These are phyloP conservation scores for Streblospio benedicti DNA, from an alignment of 1,140 invertebrate species.

Conservation along the genomic window DNA sequence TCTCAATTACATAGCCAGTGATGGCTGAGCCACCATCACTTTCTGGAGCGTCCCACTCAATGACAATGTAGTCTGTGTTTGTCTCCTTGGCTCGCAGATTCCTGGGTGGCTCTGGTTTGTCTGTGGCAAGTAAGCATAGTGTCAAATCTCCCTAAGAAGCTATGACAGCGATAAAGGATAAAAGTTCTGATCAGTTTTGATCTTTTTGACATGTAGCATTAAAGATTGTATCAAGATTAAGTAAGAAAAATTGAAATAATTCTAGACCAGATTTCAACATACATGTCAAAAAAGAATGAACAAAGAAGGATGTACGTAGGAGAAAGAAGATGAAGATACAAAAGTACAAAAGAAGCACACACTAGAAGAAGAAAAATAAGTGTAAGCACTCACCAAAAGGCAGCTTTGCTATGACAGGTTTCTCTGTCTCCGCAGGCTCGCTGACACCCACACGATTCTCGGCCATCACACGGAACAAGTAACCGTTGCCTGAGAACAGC, in stretches of 20 bases:
- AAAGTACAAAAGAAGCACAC: too few species aligned
- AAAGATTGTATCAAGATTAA: neutral
- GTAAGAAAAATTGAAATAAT: too few species aligned
- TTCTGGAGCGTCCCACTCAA: slow-evolving; percentile 65
- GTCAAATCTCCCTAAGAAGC: neutral
- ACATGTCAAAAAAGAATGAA: too few species aligned
- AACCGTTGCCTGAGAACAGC: slow-evolving; percentile 74
- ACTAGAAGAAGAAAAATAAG: too few species aligned
- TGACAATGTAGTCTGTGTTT: slow-evolving; percentile 50
- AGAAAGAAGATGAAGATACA: too few species aligned
- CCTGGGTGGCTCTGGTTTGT: slow-evolving; percentile 17
- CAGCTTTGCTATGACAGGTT: slow-evolving; percentile 44
- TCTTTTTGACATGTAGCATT: too few species aligned
- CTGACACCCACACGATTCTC: slow-evolving; percentile 71
- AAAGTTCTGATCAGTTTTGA: neutral
- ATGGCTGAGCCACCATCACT: slow-evolving; percentile 76
- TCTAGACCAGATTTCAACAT: too few species aligned
- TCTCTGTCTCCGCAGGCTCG: slow-evolving; percentile 66
- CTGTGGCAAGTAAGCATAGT: neutral
- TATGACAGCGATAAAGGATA: neutral
- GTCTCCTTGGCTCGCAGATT: slow-evolving; percentile 18
- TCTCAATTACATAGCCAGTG: slow-evolving; percentile 49
- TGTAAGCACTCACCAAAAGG: slow-evolving; percentile 44
- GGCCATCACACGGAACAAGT: slow-evolving; percentile 89
- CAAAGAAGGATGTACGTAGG: too few species aligned